Percentiles rank a stretch among this genome's conserved stretches.
Evolutionary conservation across 2,797 vertebrate species (phyloP).

Genomic region (Propithecus deckenii): DNA sequence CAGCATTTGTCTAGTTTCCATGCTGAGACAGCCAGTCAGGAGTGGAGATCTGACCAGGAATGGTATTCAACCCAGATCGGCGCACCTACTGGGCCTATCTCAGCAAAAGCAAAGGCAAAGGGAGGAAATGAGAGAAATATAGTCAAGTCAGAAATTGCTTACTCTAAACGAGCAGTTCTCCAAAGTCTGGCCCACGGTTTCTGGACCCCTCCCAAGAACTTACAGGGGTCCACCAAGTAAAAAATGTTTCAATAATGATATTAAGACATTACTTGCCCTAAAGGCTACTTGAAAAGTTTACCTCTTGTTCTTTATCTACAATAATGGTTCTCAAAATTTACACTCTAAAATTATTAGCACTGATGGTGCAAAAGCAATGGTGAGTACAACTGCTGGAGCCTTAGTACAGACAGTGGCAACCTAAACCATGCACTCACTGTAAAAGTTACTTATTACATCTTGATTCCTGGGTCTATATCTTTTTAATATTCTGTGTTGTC

Average conservation of each 20-base stretch:
- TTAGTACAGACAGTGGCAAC: background rate
- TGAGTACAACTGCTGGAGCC: background rate
- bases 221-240: background rate
- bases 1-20: background rate
- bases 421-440: background rate
- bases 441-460: background rate
- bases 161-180: background rate
- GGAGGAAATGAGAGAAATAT: background rate
- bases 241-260: background rate
- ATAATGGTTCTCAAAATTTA: slow-evolving; percentile 3
- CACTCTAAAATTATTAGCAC: background rate
- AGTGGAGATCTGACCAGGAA: background rate
- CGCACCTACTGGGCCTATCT: background rate
- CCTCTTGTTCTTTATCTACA: background rate
- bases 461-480: background rate
- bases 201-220: background rate
- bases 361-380: background rate
- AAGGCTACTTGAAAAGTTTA: slow-evolving; percentile 3
- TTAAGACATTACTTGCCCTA: background rate
- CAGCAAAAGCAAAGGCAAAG: slow-evolving; percentile 32
- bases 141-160: background rate
- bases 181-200: background rate
- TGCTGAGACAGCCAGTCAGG: background rate
- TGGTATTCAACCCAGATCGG: background rate
- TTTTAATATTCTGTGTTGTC: background rate